Conservation (phyloP, 2,797 vertebrate genomes). For the Meriones psammophilus region DNA sequence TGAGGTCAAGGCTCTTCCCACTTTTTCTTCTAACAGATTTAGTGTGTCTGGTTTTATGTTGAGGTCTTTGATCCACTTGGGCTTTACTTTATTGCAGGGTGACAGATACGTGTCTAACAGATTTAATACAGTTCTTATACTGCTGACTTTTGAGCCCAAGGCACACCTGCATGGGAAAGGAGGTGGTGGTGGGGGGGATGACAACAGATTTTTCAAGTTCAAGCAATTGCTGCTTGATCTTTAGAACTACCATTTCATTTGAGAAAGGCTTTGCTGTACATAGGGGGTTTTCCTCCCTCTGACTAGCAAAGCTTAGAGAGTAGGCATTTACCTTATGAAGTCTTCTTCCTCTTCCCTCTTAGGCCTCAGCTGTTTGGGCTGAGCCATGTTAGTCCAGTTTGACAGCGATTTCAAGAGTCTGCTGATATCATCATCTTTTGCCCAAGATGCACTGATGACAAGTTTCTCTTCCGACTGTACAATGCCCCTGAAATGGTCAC, state of each 20-base stretch:
- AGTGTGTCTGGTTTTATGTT: too few relatives aligned
- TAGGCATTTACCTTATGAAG: conserved; percentile 92
- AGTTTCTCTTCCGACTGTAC: conserved; percentile 97
- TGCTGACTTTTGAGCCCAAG: conserved; percentile 19
- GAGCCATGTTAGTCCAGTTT: conserved; percentile 98
- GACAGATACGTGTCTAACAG: too few relatives aligned
- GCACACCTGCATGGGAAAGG: background rate
- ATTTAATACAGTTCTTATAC: too few relatives aligned
- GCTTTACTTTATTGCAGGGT: too few relatives aligned
- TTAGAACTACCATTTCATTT: background rate
- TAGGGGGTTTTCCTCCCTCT: background rate
- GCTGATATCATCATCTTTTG: conserved; percentile 99
- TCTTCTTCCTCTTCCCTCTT: conserved; percentile 99
- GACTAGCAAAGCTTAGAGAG: background rate
- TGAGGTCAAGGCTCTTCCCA: too few relatives aligned
- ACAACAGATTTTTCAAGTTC: background rate
- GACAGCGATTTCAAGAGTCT: conserved; percentile 97
- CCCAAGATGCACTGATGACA: conserved; percentile 98
- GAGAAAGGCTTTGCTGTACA: background rate
- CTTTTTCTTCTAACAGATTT: too few relatives aligned
- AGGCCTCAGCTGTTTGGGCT: conserved; percentile 95
- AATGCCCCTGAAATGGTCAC: conserved; percentile 90
- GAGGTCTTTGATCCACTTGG: too few relatives aligned
- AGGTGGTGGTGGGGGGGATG: background rate
- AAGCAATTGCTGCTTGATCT: background rate